These are phyloP conservation scores for Euwallacea fornicatus DNA, from an alignment of 1,140 invertebrate species.

Conservation along the genomic window DNA sequence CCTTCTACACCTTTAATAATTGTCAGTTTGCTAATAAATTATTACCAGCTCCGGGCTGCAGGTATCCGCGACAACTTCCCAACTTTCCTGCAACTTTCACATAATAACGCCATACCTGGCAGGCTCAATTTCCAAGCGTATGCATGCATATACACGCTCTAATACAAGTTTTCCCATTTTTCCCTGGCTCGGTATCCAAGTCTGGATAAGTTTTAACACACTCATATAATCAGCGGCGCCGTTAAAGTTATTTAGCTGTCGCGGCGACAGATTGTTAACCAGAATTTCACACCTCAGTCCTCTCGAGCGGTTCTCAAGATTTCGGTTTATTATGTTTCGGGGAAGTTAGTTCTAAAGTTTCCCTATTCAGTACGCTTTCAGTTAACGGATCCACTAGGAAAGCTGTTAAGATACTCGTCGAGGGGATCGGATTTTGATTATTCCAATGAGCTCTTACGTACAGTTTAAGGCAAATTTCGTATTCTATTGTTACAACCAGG, in stretches of 20 bases:
- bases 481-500: not conserved
- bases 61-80: no score
- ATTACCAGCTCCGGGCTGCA: no score
- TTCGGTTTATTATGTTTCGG: constrained; percentile 20
- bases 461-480: not conserved
- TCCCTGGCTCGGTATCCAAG: not conserved
- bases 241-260: constrained; percentile 23
- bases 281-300: constrained; percentile 22
- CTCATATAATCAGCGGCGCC: constrained; percentile 9
- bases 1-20: no score
- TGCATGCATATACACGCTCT: constrained; percentile 4
- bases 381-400: constrained; percentile 3
- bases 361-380: not conserved
- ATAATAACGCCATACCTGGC: not conserved
- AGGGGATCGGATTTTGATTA: constrained; percentile 9
- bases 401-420: constrained; percentile 8
- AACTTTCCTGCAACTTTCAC: not conserved
- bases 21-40: no score
- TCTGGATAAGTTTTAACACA: constrained; percentile 3
- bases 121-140: not conserved
- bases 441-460: not conserved
- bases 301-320: constrained; percentile 16
- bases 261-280: constrained; percentile 24
- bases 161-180: constrained; percentile 23
- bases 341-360: constrained; percentile 12